Percentiles rank a stretch among this genome's conserved stretches.
Evolutionary conservation across 2,797 vertebrate genomes (phyloP).

Genomic region (Poecilia picta): DNA sequence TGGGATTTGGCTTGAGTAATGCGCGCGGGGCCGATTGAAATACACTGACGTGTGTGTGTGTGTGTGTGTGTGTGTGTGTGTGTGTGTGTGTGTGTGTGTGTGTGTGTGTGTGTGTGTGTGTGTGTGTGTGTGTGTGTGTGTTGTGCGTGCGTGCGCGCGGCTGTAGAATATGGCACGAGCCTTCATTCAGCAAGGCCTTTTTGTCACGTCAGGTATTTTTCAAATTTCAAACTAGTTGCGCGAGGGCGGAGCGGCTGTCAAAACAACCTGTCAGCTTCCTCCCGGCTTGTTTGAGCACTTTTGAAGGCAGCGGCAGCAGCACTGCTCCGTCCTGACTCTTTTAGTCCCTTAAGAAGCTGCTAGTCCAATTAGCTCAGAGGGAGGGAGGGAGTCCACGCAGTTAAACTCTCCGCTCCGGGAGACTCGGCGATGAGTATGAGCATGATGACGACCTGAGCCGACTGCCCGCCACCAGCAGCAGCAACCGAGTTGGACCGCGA

Average conservation of each 20-base stretch:
- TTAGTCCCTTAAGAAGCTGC: constrained; percentile 67
- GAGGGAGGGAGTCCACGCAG: constrained; percentile 45
- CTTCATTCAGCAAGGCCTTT: background rate
- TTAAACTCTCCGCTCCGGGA: background rate
- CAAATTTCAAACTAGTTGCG: background rate
- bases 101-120: too few species aligned
- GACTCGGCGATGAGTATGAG: constrained; percentile 45
- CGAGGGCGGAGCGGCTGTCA: constrained; percentile 16
- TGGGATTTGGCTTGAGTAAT: background rate
- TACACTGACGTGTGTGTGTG: background rate
- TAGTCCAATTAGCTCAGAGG: constrained; percentile 71
- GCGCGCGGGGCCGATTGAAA: background rate
- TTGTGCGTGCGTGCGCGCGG: too few species aligned
- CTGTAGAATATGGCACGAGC: background rate
- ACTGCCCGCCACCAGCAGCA: constrained; percentile 47
- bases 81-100: too few species aligned
- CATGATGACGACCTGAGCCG: constrained; percentile 20
- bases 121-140: too few species aligned
- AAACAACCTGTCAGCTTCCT: constrained; percentile 23
- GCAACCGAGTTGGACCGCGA: constrained; percentile 31
- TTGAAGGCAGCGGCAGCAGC: constrained; percentile 24
- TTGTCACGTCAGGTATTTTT: background rate
- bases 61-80: too few species aligned
- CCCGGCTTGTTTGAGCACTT: constrained; percentile 8
- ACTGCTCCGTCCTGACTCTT: constrained; percentile 43